Conservation (phyloP, 2,888 invertebrate genomes). For the Crocallis elinguaria region DNA sequence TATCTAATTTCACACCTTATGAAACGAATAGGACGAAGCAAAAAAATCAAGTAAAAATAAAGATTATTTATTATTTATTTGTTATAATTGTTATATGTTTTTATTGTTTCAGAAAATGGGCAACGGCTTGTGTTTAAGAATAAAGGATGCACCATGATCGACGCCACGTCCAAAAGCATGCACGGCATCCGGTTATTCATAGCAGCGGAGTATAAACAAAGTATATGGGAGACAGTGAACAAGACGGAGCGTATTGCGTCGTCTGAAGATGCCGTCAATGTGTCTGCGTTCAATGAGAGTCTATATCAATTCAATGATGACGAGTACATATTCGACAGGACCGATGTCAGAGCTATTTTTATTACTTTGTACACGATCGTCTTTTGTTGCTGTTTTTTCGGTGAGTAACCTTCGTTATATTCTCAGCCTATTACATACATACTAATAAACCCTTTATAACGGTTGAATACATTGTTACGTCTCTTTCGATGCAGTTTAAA, state of each 20-base stretch:
- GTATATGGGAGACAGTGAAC: slow-evolving; percentile 50
- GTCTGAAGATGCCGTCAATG: slow-evolving; percentile 44
- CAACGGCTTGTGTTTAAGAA: slow-evolving; percentile 26
- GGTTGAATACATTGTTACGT: no score
- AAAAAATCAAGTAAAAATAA: no score
- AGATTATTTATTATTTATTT: no score
- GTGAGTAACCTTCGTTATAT: slow-evolving; percentile 87
- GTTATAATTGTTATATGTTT: not conserved
- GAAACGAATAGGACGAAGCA: no score
- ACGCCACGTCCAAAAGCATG: slow-evolving; percentile 54
- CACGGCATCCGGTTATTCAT: slow-evolving; percentile 56
- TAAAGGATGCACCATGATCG: slow-evolving; percentile 46
- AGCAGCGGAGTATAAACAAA: slow-evolving; percentile 54
- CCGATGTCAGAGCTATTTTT: slow-evolving; percentile 89
- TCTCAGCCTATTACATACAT: no score
- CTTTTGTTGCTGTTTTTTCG: slow-evolving; percentile 93
- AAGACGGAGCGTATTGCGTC: slow-evolving; percentile 44
- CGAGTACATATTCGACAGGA: slow-evolving; percentile 90
- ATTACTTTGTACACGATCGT: slow-evolving; percentile 91
- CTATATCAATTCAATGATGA: slow-evolving; percentile 65
- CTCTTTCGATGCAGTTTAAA: no score
- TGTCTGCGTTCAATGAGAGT: slow-evolving; percentile 57
- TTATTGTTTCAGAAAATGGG: slow-evolving; percentile 62
- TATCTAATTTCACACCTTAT: no score
- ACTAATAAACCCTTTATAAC: no score